Conservation (phyloP, 2,888 invertebrate genomes). For the Parnassius glacialis region DNA sequence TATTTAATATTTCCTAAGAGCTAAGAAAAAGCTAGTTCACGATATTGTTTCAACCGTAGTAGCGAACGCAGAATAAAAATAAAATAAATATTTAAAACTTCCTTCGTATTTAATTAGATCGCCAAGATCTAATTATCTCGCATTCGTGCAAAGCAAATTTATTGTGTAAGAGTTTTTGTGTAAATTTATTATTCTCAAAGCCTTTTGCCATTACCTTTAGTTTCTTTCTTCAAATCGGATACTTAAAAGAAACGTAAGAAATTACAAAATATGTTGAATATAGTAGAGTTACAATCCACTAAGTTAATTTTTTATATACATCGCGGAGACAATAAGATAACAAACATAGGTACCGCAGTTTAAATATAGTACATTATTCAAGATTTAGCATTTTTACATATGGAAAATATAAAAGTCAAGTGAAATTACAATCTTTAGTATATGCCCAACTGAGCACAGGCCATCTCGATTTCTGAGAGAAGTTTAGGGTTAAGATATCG, state of each 20-base stretch:
- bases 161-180: background rate
- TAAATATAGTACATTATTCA: constrained; percentile 28
- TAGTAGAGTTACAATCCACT: constrained; percentile 14
- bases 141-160: background rate
- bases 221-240: background rate
- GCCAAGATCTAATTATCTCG: background rate
- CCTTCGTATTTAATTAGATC: constrained; percentile 14
- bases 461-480: no score
- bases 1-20: constrained; percentile 10
- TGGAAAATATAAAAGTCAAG: no score
- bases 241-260: constrained; percentile 1
- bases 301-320: constrained; percentile 20
- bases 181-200: no score
- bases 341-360: constrained; percentile 35
- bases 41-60: constrained; percentile 12
- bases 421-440: no score
- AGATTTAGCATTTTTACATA: constrained; percentile 32
- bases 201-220: no score
- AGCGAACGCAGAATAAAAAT: constrained; percentile 2
- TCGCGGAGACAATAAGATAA: constrained; percentile 39
- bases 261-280: constrained; percentile 5
- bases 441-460: no score
- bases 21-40: constrained; percentile 3
- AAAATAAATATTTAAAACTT: constrained; percentile 14
- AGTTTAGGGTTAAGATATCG: no score